These are phyloP conservation scores for Mesitornis unicolor DNA, from an alignment of 2,113 vertebrate species.

Conservation along the genomic window DNA sequence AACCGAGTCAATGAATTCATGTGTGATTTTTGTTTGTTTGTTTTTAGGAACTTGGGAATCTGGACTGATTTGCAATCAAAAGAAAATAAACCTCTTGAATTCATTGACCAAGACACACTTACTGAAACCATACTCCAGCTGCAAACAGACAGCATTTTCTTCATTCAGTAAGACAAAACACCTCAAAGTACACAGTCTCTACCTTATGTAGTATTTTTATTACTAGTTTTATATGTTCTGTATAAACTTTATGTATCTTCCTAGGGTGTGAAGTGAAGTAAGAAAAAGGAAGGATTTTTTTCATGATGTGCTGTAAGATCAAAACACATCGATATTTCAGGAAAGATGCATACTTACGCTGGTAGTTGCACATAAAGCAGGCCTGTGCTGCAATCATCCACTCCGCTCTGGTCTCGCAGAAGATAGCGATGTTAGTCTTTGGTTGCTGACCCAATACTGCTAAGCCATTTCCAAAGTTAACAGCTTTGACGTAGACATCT, in stretches of 20 bases:
- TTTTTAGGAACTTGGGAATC: not conserved
- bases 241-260: not conserved
- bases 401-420: slow-evolving; percentile 93
- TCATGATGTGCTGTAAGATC: not conserved
- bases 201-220: not conserved
- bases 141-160: not conserved
- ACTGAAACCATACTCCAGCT: not conserved
- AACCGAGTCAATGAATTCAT: not conserved
- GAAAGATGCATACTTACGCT: slow-evolving; percentile 75
- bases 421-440: slow-evolving; percentile 90
- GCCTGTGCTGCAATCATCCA: slow-evolving; percentile 92
- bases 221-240: not conserved
- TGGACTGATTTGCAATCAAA: not conserved
- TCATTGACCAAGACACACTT: not conserved
- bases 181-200: not conserved
- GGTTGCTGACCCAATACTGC: slow-evolving; percentile 85
- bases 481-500: slow-evolving; percentile 78
- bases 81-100: slow-evolving; percentile 1
- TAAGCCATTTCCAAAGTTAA: slow-evolving; percentile 86
- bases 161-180: not conserved
- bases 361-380: slow-evolving; percentile 94
- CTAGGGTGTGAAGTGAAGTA: not conserved
- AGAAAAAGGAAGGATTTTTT: not conserved
- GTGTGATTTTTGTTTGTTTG: not conserved
- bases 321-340: not conserved